A percentile compares a stretch with the other conserved stretches of the same genome.
These are phyloP conservation scores for Eurystomus glaucurus DNA, from an alignment of 2,797 vertebrate genomes.

Conservation along the genomic window DNA sequence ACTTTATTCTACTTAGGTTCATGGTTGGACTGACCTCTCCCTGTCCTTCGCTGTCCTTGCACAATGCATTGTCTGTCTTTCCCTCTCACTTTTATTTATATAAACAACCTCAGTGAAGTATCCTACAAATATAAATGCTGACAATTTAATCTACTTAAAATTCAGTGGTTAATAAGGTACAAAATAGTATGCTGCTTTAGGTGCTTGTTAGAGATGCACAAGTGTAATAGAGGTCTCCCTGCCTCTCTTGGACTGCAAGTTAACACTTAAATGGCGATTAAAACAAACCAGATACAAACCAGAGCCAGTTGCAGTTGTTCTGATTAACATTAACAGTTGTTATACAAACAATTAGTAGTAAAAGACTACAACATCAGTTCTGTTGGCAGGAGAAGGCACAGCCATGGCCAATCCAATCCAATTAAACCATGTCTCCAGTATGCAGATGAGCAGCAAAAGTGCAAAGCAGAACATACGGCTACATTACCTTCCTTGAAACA, in stretches of 20 bases:
- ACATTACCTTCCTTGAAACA: neutral
- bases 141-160: conserved; percentile 51
- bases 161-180: conserved; percentile 55
- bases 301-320: conserved; percentile 54
- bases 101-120: neutral
- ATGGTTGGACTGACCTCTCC: neutral
- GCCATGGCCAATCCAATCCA: conserved; percentile 53
- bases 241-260: neutral
- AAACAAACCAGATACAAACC: conserved; percentile 42
- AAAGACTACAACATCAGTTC: conserved; percentile 36
- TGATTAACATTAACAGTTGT: conserved; percentile 61
- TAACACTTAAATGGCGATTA: conserved; percentile 36
- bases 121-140: neutral
- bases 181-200: neutral
- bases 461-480: neutral
- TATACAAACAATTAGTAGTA: conserved; percentile 55
- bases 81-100: neutral
- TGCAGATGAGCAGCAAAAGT: neutral
- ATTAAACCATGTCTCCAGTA: conserved; percentile 20
- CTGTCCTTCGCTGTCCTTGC: neutral
- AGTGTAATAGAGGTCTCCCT: neutral
- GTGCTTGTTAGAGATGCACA: conserved; percentile 34
- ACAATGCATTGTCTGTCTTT: neutral
- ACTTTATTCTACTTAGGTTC: neutral
- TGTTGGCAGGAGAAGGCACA: conserved; percentile 51